Evolutionary conservation across 2,888 invertebrate species (phyloP), one percentile per base, ranked within the genome.

Genomic region (Miltochrista miniata): DNA sequence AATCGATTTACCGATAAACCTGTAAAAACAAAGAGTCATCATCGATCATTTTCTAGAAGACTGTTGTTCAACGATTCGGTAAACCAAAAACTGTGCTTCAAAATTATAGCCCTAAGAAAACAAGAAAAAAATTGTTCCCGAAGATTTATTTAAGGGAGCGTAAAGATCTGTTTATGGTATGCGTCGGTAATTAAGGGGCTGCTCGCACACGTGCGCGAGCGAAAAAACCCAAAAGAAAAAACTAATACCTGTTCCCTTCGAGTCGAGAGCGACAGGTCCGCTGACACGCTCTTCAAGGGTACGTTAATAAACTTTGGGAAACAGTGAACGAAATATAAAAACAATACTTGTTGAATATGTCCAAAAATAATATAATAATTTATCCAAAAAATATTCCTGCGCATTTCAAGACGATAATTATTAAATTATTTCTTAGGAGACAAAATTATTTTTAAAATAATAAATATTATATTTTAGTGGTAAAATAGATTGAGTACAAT

Each of bases 141-240:
- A 88, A 90, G 91, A 91, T 91, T 52, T 91, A 91, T 90, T 90
- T 90, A 90, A 91, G 85, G 90, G 85, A 90, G 90, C 91, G 90
- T 90, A 90, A 91, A 91, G 90, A 90, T 91, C 89, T 91, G 91
- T 91, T 91, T 91, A 91, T 91, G 91, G 91, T 91, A 91, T 91
- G 91, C 89, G 90, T 86, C 81, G 82, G 88, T 91, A 91, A 91
- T 91, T 90, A 91, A 90, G 90, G 90, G 88, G 86, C 83, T 85
- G 87, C 75, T 68, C 73, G 84, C 87, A 90, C 90, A 89, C 88
- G 90, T 90, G 91, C 90, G 88, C 83, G 72, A 72, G 61, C 85
- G 89, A 87, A 88, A 86, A 88, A 88, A 88, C 81, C 81, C 77
- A 79, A 71, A 81, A 79, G 79, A 89, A 90, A 90, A 90, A 90